Conservation (phyloP, 2,888 invertebrate species). For the Antitype chi region DNA sequence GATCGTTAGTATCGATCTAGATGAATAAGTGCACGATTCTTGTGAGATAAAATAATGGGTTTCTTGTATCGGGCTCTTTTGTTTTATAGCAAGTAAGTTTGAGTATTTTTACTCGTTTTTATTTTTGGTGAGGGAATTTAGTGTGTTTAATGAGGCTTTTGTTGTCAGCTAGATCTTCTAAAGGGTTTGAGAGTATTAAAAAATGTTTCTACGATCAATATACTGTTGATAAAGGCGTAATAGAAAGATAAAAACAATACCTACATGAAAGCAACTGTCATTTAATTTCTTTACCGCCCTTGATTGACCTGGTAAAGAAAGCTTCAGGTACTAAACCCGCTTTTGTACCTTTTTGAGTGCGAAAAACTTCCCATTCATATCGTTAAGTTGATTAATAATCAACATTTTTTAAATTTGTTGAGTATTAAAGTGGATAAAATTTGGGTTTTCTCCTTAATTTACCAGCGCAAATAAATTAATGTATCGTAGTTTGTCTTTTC, state of each 20-base stretch:
- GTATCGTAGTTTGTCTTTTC: background rate
- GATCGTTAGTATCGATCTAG: constrained; percentile 55
- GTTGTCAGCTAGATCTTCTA: too few relatives aligned
- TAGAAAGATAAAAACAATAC: background rate
- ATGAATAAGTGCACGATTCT: constrained; percentile 51
- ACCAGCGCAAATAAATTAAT: background rate
- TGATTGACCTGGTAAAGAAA: background rate
- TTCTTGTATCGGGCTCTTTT: constrained; percentile 25
- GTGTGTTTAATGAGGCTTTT: background rate
- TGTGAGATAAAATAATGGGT: constrained; percentile 45
- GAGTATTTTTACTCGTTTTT: background rate
- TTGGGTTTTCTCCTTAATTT: background rate
- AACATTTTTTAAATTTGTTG: too few relatives aligned
- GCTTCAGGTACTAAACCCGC: background rate
- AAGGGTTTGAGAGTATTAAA: background rate
- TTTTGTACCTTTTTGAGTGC: background rate
- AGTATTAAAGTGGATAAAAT: background rate
- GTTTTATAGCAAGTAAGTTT: constrained; percentile 25
- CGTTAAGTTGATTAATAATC: too few relatives aligned
- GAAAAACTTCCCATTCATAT: background rate
- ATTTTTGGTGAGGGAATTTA: constrained; percentile 2
- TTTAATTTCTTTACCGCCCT: background rate
- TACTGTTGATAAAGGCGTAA: background rate
- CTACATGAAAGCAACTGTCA: background rate
- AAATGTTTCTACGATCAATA: too few relatives aligned